Percentiles rank a stretch among this genome's conserved stretches.
Evolutionary conservation across 2,888 invertebrate genomes (phyloP).

Genomic region (Eledone cirrhosa): DNA sequence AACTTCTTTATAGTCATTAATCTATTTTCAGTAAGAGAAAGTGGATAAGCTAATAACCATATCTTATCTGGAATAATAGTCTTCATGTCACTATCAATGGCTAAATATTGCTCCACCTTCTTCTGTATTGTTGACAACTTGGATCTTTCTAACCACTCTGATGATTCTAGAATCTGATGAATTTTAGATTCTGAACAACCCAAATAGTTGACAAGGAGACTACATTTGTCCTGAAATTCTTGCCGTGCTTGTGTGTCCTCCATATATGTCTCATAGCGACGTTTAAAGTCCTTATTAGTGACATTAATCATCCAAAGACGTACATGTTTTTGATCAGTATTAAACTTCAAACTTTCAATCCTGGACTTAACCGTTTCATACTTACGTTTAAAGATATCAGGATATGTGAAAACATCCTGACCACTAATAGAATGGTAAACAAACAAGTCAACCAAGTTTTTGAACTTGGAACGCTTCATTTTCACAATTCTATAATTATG

Average conservation of each 20-base stretch:
- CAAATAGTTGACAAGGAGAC: not conserved
- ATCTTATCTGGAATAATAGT: not conserved
- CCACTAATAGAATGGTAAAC: not conserved
- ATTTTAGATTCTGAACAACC: not conserved
- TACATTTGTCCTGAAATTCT: not conserved
- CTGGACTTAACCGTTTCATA: not conserved
- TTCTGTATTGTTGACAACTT: not conserved
- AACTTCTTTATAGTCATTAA: not conserved
- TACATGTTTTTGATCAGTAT: not conserved
- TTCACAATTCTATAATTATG: not conserved
- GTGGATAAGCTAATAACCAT: not conserved
- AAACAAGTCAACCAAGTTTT: not conserved
- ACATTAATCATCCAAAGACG: conserved; percentile 8
- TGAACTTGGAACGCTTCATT: not conserved
- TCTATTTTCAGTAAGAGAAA: not conserved
- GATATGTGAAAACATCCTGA: not conserved
- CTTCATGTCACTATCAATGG: not conserved
- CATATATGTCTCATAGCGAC: not conserved
- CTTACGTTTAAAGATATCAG: not conserved
- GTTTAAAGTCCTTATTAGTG: not conserved
- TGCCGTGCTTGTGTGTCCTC: not conserved
- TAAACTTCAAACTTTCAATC: not conserved
- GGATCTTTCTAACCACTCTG: not conserved
- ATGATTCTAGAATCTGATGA: not conserved
- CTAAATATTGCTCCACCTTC: not conserved